A percentile compares a stretch with the other conserved stretches of the same genome.
These are phyloP conservation scores for Craseonycteris thonglongyai DNA, from an alignment of 2,113 vertebrate genomes.

Conservation along the genomic window DNA sequence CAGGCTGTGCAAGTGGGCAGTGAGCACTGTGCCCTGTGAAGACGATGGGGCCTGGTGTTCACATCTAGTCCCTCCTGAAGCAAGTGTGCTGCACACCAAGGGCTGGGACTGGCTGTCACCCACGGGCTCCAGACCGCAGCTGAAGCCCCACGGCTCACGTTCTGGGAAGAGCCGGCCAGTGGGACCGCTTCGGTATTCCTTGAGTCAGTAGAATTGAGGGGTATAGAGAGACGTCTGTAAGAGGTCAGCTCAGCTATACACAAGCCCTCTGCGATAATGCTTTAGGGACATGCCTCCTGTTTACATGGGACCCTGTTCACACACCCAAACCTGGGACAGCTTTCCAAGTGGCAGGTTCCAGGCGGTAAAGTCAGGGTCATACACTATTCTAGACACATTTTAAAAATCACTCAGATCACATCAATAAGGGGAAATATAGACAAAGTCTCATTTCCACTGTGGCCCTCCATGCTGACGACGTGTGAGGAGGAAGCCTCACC, in stretches of 20 bases:
- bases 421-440: background rate
- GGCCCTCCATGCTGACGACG: background rate
- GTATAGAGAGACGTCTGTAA: fast-evolving
- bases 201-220: background rate
- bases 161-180: background rate
- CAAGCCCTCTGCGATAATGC: background rate
- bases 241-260: background rate
- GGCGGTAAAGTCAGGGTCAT: background rate
- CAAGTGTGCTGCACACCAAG: background rate
- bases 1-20: background rate
- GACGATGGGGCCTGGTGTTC: fast-evolving
- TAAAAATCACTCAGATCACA: background rate
- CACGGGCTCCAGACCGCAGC: background rate
- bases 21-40: fast-evolving
- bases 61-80: background rate
- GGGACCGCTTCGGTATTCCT: background rate
- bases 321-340: background rate
- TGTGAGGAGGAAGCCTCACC: fast-evolving
- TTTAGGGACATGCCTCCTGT: background rate
- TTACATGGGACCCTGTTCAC: background rate
- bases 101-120: background rate
- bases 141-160: fast-evolving
- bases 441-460: background rate
- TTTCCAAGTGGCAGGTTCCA: background rate
- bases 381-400: background rate